phyloP scores from a whole-genome alignment of 2,113 vertebrate species.

The Machaerirhynchus nigripectus region DNA sequence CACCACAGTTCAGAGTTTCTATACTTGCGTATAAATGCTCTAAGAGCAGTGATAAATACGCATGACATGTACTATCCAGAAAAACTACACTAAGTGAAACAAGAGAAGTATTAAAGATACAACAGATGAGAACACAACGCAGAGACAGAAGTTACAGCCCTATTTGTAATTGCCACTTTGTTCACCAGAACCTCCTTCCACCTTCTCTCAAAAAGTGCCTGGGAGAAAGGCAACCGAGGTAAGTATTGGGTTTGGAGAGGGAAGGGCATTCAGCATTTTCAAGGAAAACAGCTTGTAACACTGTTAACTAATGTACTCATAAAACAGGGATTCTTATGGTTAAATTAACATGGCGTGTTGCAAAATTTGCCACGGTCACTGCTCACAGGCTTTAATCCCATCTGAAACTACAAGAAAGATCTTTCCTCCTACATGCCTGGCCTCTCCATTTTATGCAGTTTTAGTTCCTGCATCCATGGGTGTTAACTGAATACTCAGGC shows the following conservation, averaged over 20 bases:
- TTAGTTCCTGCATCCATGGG: neutral
- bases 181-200: neutral
- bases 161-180: neutral
- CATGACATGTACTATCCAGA: neutral
- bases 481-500: neutral
- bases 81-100: neutral
- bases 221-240: neutral
- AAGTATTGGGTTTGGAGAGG: neutral
- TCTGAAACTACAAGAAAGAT: neutral
- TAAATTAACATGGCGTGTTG: neutral
- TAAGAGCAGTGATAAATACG: neutral
- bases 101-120: neutral
- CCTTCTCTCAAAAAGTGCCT: neutral
- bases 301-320: neutral
- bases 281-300: neutral
- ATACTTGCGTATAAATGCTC: neutral
- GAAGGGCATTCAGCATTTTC: neutral
- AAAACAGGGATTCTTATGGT: neutral
- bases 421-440: neutral
- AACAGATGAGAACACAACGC: neutral
- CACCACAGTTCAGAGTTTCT: neutral
- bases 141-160: neutral
- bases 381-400: neutral
- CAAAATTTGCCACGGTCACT: neutral
- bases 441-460: neutral